Conservation (phyloP, 2,888 invertebrate genomes). For the Clitarchus hookeri region DNA sequence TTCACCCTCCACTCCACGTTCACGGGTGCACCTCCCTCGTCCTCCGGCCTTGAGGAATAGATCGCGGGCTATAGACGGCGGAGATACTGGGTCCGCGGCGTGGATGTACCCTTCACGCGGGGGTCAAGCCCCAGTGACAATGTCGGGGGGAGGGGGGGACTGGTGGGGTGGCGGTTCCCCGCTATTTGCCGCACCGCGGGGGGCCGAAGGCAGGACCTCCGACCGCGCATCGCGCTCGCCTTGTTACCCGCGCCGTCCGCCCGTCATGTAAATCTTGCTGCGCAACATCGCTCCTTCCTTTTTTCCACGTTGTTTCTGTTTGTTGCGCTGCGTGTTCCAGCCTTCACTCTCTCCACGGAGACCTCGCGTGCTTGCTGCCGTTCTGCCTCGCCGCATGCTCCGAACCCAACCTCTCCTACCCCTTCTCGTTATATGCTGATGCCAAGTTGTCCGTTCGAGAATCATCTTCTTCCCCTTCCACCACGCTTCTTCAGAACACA, state of each 20-base stretch:
- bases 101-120: no score
- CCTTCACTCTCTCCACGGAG: background rate
- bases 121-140: no score
- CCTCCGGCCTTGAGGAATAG: no score
- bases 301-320: slow-evolving; percentile 14
- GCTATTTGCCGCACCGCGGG: slow-evolving; percentile 7
- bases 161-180: background rate
- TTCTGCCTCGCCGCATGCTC: background rate
- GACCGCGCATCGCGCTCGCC: background rate
- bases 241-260: no score
- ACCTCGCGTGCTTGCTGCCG: background rate
- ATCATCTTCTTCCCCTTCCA: no score
- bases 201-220: background rate
- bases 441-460: background rate
- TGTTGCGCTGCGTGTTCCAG: background rate
- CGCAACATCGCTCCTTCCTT: slow-evolving; percentile 1
- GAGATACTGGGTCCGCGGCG: no score
- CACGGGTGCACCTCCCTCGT: no score
- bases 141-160: background rate
- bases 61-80: no score
- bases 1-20: no score
- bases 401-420: background rate
- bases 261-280: background rate
- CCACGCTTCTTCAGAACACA: no score
- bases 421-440: background rate